Percentiles rank a stretch among this genome's conserved stretches.
Conservation (phyloP, 2,797 vertebrate species). For the Graptemys geographica region DNA sequence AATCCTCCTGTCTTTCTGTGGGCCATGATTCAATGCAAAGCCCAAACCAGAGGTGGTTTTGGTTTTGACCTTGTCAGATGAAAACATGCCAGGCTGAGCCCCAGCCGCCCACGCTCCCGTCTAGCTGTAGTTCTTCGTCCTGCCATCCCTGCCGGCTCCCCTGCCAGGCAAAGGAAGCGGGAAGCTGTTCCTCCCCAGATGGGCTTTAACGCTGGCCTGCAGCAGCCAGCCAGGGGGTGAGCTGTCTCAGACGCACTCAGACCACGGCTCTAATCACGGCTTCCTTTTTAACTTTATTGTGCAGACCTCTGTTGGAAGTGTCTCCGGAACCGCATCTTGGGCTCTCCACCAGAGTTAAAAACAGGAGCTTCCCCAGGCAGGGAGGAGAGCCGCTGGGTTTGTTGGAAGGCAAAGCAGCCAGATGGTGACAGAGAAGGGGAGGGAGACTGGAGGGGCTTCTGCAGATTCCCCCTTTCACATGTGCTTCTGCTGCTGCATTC, state of each 20-base stretch:
- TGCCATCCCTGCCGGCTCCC: conserved; percentile 16
- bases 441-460: conserved; percentile 8
- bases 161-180: conserved; percentile 57
- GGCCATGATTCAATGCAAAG: conserved; percentile 6
- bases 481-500: not conserved
- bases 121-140: not conserved
- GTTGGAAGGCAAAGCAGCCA: conserved; percentile 42
- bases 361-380: conserved; percentile 43
- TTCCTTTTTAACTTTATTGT: conserved; percentile 2
- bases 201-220: conserved; percentile 28
- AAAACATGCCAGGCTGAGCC: conserved; percentile 35
- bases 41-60: conserved; percentile 54
- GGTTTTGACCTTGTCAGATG: conserved; percentile 56
- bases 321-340: not conserved
- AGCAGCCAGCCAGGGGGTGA: conserved; percentile 7
- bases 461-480: not conserved
- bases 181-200: conserved; percentile 42
- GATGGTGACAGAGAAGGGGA: conserved; percentile 32
- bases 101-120: not conserved
- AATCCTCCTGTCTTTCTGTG: conserved; percentile 42
- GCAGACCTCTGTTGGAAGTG: not conserved
- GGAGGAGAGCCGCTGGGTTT: conserved; percentile 13
- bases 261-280: not conserved
- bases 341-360: not conserved
- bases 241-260: not conserved